Evolutionary conservation across 2,113 vertebrate species (phyloP), one percentile per base, ranked within the genome.

Genomic region (Zosterops pallidus): DNA sequence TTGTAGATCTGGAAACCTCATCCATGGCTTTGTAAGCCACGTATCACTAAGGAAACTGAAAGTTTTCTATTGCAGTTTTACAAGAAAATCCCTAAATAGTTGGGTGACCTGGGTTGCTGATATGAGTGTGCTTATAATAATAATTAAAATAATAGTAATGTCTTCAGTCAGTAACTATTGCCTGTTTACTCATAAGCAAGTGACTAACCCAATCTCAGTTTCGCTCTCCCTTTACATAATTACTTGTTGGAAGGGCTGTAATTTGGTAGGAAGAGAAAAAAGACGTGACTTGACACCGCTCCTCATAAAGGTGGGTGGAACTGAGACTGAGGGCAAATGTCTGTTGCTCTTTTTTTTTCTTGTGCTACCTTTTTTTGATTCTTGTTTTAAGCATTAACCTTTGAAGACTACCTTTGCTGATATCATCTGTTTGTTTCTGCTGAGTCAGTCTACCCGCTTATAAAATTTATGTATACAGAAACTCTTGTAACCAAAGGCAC

Each of bases 351-450:
- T 89, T 88, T 91, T 90, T 94, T 89, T 55, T n/a, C 64, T 83
- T 77, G 59, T 86, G 70, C 81, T 97, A 37, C 92, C 81, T 94
- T 96, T 86, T 96, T 97, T 96, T 95, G 94, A 92, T 91, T 94
- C 86, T 81, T 2, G 13, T 97, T 97, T 90, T 92, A 95, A 94
- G 86, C 47, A 74, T 88, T 95, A 94, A 86, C 95, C 95, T 97
- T 97, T 95, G 96, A 96, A 96, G 94, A 95, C 81, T 94, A 91
- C 93, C 92, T 97, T 96, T 97, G 94, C 95, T 97, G 97, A 97
- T 96, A 95, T 86, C 83, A 96, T 92, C 96, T 96, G 87, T 94
- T 96, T 97, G 88, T 92, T 97, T 97, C 93, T 95, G 95, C 96
- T 97, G 96, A 97, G 89, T 96, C 96, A 96, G 92, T 96, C 91